Evolutionary conservation across 2,797 vertebrate species (phyloP).

Genomic region (Trachops cirrhosus): DNA sequence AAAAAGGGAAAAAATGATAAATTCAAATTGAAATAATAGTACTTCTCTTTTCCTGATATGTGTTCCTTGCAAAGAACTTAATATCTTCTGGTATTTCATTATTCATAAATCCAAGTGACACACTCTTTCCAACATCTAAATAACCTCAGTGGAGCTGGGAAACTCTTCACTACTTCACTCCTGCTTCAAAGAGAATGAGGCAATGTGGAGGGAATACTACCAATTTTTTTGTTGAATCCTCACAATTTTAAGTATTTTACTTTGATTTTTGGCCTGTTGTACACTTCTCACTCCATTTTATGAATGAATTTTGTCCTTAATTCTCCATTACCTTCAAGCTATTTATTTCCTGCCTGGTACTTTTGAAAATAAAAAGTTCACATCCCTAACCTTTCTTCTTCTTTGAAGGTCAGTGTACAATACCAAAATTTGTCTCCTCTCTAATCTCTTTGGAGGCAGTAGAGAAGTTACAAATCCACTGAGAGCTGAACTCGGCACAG

Average conservation of each 20-base stretch:
- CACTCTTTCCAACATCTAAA: neutral
- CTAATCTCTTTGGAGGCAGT: neutral
- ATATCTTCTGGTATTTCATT: neutral
- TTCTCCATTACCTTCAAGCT: slow-evolving; percentile 36
- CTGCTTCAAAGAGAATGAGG: neutral
- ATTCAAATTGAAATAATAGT: slow-evolving; percentile 39
- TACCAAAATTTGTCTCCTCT: neutral
- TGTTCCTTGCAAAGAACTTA: slow-evolving; percentile 42
- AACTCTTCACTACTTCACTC: neutral
- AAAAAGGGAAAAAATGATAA: neutral
- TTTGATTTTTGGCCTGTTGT: slow-evolving; percentile 8
- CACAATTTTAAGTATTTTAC: slow-evolving; percentile 12
- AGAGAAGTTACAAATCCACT: neutral
- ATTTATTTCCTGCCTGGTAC: slow-evolving; percentile 32
- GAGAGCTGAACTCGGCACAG: neutral
- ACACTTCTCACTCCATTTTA: slow-evolving; percentile 17
- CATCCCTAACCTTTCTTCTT: neutral
- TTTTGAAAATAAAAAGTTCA: neutral
- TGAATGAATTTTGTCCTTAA: slow-evolving; percentile 33
- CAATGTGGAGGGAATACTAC: neutral
- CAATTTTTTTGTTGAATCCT: neutral
- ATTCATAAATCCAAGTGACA: slow-evolving; percentile 19
- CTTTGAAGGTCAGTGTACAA: neutral
- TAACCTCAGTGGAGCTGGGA: neutral
- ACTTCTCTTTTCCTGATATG: slow-evolving; percentile 1